Base-by-base conservation (phyloP, 2,888 invertebrate species). In the Frankliniella fusca region DNA sequence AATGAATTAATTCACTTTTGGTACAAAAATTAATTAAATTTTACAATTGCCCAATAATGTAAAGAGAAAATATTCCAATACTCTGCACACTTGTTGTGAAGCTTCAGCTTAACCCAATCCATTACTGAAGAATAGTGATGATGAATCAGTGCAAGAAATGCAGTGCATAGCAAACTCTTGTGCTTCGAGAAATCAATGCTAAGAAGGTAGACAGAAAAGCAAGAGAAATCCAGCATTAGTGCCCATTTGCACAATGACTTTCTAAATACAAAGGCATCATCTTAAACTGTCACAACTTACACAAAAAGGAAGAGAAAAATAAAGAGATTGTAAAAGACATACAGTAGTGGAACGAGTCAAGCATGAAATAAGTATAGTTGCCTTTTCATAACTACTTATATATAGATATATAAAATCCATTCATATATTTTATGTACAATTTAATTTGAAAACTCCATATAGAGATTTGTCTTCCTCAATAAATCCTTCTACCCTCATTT, bases 351-450 rank as follows among this genome's bases (percentile, higher is more conserved):
- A 76, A 76, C 70, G 70, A 76, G 70, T 76, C 70, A 76, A 76
- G 70, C 70, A 76, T 76, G 70, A 76, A 76, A 76, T 76, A 76
- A 76, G 70, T 76, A 76, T 76, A 76, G 70, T 76, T 76, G 70
- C 70, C 70, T 76, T 76, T 76, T 76, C 70, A 76, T 76, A 76
- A 76, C 70, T 76, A 76, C 70, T 76, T 76, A 76, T 27, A 76
- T 76, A 76, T 38, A 38, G 38, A 38, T 76, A 76, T 76, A 76
- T 76, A 76, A 76, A 76, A 76, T 76, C 27, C 70, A 76, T 27
- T 76, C 70, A 76, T 76, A 27, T 76, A 76, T 76, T 76, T 76
- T 76, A 76, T 76, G 27, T 76, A 76, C 70, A 76, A 76, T 27
- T 76, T 76, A 27, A 76, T 76, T 76, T 76, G 70, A 76, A 76